phyloP scores from a whole-genome alignment of 2,797 vertebrate genomes.

The Enteromius paludinosus region DNA sequence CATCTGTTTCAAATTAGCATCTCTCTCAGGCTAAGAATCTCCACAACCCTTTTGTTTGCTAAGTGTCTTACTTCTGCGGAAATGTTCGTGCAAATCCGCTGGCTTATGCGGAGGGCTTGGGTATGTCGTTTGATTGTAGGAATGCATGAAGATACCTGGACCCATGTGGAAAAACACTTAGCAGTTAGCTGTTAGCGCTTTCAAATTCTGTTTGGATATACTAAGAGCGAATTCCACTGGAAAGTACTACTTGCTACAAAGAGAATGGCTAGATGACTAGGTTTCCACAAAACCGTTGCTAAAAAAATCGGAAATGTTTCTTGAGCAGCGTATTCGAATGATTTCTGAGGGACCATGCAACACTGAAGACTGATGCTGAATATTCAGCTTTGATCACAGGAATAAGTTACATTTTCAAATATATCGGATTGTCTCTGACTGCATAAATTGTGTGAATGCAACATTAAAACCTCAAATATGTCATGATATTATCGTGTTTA shows the following conservation, averaged over 20 bases:
- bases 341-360: background rate
- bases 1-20: constrained; percentile 37
- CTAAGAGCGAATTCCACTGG: constrained; percentile 49
- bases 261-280: background rate
- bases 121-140: constrained; percentile 23
- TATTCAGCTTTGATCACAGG: background rate
- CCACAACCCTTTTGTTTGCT: constrained; percentile 40
- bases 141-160: constrained; percentile 43
- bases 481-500: background rate
- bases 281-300: background rate
- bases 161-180: constrained; percentile 42
- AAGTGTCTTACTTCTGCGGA: constrained; percentile 37
- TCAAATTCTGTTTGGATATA: constrained; percentile 39
- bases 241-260: background rate
- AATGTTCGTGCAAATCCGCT: constrained; percentile 33
- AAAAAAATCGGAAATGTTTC: background rate
- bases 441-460: background rate
- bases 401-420: background rate
- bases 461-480: background rate
- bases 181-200: constrained; percentile 45
- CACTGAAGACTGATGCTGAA: background rate
- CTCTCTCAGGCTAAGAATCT: constrained; percentile 20
- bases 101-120: background rate
- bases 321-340: background rate
- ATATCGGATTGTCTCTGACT: background rate